Evolutionary conservation across 2,113 vertebrate genomes (phyloP), one percentile per base, ranked within the genome.

Genomic region (Mastomys coucha): DNA sequence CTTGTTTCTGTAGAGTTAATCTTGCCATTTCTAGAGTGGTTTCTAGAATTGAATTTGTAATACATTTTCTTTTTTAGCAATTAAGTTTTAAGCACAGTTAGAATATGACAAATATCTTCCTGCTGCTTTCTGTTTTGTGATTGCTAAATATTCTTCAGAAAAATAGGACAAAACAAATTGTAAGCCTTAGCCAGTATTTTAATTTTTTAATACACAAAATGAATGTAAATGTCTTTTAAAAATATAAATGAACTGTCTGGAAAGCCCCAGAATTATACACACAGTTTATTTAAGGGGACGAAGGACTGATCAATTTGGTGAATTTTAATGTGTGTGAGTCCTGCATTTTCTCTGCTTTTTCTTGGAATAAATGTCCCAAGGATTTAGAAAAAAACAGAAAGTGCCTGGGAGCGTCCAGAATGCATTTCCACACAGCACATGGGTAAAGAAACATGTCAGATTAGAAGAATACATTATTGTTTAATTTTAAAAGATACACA

Each of bases 401-500:
- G 85, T 93, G 78, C 73, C 72, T 60, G 81, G 58, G 92, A 89
- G 36, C 88, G 65, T 70, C 96, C 60, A 80, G 95, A 98, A 96
- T 96, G 95, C 96, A 56, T 98, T 96, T 97, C 89, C 73, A 94
- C 84, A 31, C 93, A 94, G 80, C 60, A 95, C 53, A 42, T 16
- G 96, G 95, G 95, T 97, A 93, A 96, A 97, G 97, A 98, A 98
- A 51, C 1, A 3, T 80, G 97, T 94, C 65, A 70, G 91, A 65
- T 82, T 63, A 89, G 63, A 91, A 69, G 33, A 90, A 90, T 95
- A 92, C 95, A 93, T 91, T 95, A 91, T 96, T 97, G 97, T 89
- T 98, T 98, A 94, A 98, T 98, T 98, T 98, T 93, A 94, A 91
- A 96, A 93, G 94, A 92, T 45, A 96, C 97, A 96, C 84, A 95